These are phyloP conservation scores for Spodoptera littoralis DNA, from an alignment of 2,888 invertebrate genomes.

Conservation along the genomic window DNA sequence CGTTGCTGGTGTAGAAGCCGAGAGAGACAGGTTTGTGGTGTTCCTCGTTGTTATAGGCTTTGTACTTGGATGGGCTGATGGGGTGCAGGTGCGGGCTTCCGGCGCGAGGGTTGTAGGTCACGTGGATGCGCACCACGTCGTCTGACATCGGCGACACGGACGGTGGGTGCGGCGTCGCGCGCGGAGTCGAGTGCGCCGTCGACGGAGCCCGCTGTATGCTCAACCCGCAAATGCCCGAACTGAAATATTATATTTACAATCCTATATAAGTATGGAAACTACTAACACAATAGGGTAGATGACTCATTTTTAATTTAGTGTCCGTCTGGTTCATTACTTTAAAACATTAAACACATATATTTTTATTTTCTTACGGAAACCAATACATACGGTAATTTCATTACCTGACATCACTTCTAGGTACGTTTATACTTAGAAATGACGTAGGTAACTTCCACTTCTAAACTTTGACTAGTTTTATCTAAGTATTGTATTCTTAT, in stretches of 20 bases:
- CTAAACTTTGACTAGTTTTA: too few species aligned
- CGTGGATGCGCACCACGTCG: constrained; percentile 94
- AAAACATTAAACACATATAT: too few species aligned
- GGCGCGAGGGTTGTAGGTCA: constrained; percentile 90
- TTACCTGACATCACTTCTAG: too few species aligned
- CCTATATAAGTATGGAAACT: not conserved
- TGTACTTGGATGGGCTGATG: constrained; percentile 80
- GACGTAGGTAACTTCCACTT: too few species aligned
- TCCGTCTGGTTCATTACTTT: too few species aligned
- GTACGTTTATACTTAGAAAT: too few species aligned
- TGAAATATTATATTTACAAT: constrained; percentile 62
- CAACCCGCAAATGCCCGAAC: constrained; percentile 85
- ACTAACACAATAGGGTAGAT: constrained; percentile 13
- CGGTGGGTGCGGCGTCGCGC: constrained; percentile 90
- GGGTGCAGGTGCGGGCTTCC: constrained; percentile 89
- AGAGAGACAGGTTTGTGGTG: constrained; percentile 81
- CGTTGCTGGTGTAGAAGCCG: constrained; percentile 87
- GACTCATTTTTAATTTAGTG: too few species aligned
- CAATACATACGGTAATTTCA: too few species aligned
- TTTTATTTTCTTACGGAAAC: too few species aligned
- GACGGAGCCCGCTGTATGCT: constrained; percentile 87
- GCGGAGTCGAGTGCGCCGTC: constrained; percentile 90
- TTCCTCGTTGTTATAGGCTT: constrained; percentile 72
- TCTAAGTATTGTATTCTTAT: too few species aligned
- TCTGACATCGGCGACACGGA: constrained; percentile 90